Base-by-base conservation (phyloP, 2,797 vertebrate species). In the Austrolebias charrua region DNA sequence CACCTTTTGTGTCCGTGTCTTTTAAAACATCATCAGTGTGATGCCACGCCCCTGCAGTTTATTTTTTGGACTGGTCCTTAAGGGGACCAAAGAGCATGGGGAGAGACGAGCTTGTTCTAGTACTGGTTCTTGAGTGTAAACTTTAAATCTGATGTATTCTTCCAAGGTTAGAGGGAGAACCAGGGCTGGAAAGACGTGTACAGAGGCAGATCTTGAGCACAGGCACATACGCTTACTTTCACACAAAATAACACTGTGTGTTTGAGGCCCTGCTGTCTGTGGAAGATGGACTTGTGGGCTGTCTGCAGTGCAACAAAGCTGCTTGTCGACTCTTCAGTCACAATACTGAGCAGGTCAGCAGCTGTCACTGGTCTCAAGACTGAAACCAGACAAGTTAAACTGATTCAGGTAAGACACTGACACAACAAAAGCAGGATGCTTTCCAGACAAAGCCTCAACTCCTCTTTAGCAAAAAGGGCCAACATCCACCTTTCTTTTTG, bases 161-260 rank as follows among this genome's bases (percentile, higher is more conserved):
- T 24, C 24, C 24, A 24, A 62, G 54, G 68, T 55, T 52, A 49
- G 50, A 58, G 35, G 50, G 44, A 66, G 33, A 20, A 24, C 24
- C 24, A 24, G 56, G 69, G 64, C 78, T 73, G 87, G 89, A 88
- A 45, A 60, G 46, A 92, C 92, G 80, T 90, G 52, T 52, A 28
- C 18, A 61, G 51, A 29, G 73, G 78, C 54, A 73, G 76, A 67
- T 74, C 69, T 79, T 46, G 92, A 93, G 67, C 60, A 86, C 94
- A 93, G 93, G 93, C 95, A 81, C 78, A 60, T 59, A 65, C 15
- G 54, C 60, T 80, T 63, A 42, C 65, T 72, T 49, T 74, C 69
- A 54, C 69, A 46, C 65, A 63, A 59, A 66, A 42, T 33, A 65
- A 63, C 48, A 71, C 24, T 66, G 46, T 59, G 63, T 78, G 65